Conservation (phyloP, 2,888 invertebrate species). For the Eupsilia transversa region DNA sequence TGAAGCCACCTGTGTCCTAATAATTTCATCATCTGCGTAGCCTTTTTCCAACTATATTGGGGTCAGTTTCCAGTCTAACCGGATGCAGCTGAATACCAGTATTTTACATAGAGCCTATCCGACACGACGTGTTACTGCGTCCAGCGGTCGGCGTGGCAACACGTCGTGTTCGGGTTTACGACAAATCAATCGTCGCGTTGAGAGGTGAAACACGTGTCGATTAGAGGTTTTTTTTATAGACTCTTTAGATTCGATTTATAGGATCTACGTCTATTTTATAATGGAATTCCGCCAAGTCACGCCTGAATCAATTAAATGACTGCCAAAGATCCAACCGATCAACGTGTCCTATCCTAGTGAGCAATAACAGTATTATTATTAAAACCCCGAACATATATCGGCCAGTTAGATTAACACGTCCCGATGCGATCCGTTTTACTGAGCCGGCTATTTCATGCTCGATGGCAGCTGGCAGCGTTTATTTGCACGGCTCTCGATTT, state of each 20-base stretch:
- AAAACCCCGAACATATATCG: constrained; percentile 16
- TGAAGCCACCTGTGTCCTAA: background rate
- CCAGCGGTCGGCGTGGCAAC: too few species aligned
- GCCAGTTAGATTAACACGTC: constrained; percentile 42
- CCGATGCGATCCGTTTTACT: constrained; percentile 11
- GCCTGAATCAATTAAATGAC: too few species aligned
- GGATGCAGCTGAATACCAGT: background rate
- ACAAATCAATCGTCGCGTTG: too few species aligned
- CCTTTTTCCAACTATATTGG: background rate
- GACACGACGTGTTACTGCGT: too few species aligned
- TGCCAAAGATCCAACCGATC: too few species aligned
- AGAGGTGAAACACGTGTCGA: too few species aligned
- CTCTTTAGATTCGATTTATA: too few species aligned
- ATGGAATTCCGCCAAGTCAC: too few species aligned
- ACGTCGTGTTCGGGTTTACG: too few species aligned
- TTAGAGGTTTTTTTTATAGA: too few species aligned
- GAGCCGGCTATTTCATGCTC: constrained; percentile 46
- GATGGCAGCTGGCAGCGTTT: background rate
- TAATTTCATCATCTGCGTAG: background rate
- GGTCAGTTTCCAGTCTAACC: background rate
- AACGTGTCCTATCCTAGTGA: too few species aligned
- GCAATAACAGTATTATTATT: background rate
- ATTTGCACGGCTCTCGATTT: constrained; percentile 35
- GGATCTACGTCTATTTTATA: too few species aligned
- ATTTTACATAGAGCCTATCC: background rate